Base-by-base conservation (phyloP, 2,797 vertebrate species). In the Enoplosus armatus region DNA sequence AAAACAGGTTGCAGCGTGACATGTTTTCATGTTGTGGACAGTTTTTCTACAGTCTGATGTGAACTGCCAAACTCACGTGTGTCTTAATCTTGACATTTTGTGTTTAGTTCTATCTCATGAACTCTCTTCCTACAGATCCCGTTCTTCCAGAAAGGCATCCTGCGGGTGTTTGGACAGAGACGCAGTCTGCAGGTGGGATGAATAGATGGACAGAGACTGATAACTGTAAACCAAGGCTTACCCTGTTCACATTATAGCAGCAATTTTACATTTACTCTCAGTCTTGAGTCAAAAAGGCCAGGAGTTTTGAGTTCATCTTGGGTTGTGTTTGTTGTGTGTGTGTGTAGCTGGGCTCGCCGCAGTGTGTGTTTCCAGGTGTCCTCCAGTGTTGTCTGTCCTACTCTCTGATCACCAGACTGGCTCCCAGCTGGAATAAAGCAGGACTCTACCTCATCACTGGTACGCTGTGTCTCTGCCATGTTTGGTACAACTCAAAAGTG, bases 391-490 rank as follows among this genome's bases (percentile, higher is more conserved):
- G 96, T 81, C 90, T 98, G 59, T 97, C 96, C 10, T 98, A 96
- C 88, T 96, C 97, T 10, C 85, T 98, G 63, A 91, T 80, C 20
- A 86, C 93, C 78, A 94, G 94, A 85, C 93, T 98, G 88, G 82
- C 97, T 76, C 97, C 98, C 54, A 75, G 85, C 47, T 99, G 97
- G 97, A 98, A 98, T 85, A 97, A 95, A 91, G 95, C 93, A 31
- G 97, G 97, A 50, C 95, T 95, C 85, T 95, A 96, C 83, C 93
- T 98, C 73, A 89, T 98, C 77, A 91, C 94, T 92, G 97, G 97
- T 98, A 88, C 80, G 47, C 50, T n/a, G 0, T 20, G 47, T 24
- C 48, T 56, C 12, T 31, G 27, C n/a, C 15, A 24, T 53, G n/a
- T 26, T 14, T 39, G 10, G 24, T 53, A n/a, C n/a, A n/a, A n/a